These are phyloP conservation scores for Aplysina aerophoba DNA, from an alignment of 37 sponge, comb jelly and placozoan genomes.

Conservation along the genomic window DNA sequence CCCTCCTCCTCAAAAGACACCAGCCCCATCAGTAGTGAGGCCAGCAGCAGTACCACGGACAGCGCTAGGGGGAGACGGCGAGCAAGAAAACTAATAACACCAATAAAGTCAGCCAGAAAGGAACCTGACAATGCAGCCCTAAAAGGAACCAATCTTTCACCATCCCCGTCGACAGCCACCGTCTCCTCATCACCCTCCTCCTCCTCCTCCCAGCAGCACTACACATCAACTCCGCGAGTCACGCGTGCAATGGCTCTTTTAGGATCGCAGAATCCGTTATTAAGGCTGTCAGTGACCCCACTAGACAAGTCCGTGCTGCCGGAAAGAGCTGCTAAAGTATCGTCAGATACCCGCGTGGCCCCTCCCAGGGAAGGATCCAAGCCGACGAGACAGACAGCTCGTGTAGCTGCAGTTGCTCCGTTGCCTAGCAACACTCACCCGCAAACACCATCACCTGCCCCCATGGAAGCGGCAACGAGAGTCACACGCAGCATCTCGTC, in stretches of 20 bases:
- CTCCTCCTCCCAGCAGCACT: not conserved
- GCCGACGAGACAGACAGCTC: too few relatives aligned
- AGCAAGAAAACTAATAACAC: conserved; percentile 68
- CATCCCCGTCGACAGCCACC: conserved; percentile 11
- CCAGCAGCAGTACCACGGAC: conserved; percentile 21
- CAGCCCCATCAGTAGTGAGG: conserved; percentile 35
- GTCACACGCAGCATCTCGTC: not conserved
- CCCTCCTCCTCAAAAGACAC: conserved; percentile 33
- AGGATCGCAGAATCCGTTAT: too few relatives aligned
- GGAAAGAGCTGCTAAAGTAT: too few relatives aligned
- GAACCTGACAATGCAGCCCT: conserved; percentile 39
- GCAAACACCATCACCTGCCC: not conserved
- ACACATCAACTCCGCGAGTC: not conserved
- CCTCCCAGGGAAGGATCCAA: too few relatives aligned
- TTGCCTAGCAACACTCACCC: too few relatives aligned
- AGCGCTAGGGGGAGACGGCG: conserved; percentile 39
- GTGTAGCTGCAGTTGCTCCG: too few relatives aligned
- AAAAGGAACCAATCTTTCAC: not conserved
- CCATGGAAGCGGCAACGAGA: not conserved
- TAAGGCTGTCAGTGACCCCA: too few relatives aligned
- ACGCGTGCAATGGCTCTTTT: conserved; percentile 10
- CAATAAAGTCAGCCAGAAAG: conserved; percentile 76
- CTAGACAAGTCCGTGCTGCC: too few relatives aligned
- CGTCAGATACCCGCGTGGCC: too few relatives aligned
- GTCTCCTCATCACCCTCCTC: conserved; percentile 23